Percentiles rank a stretch among this genome's conserved stretches.
phyloP scores from a whole-genome alignment of 2,888 invertebrate genomes.

The Conomelus anceps region DNA sequence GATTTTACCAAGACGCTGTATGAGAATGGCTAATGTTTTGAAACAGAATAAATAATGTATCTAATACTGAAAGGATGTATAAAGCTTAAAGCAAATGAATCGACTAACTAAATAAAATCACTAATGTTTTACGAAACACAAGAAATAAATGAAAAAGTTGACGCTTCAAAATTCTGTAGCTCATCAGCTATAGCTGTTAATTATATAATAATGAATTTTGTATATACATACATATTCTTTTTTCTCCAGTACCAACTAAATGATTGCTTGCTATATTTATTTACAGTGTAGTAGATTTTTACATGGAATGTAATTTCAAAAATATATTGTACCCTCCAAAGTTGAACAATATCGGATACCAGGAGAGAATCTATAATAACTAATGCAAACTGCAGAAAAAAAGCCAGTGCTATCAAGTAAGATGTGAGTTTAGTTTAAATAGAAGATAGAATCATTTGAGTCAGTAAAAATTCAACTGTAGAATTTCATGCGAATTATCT shows the following conservation, averaged over 20 bases:
- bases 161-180: too few species aligned
- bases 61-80: background rate
- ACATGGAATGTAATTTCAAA: background rate
- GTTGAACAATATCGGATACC: background rate
- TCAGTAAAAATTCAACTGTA: background rate
- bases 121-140: background rate
- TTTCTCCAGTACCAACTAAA: background rate
- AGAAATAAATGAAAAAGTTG: too few species aligned
- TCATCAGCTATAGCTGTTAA: background rate
- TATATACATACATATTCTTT: background rate
- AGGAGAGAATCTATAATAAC: background rate
- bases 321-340: background rate
- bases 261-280: background rate
- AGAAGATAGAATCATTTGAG: background rate
- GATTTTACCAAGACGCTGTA: background rate
- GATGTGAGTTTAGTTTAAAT: background rate
- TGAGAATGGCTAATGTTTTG: background rate
- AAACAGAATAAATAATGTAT: background rate
- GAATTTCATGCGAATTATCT: too few species aligned
- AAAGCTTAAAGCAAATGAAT: background rate
- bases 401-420: background rate
- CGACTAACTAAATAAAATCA: too few species aligned
- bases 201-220: background rate
- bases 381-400: background rate
- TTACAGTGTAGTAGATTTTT: background rate